Evolutionary conservation across 2,888 invertebrate genomes (phyloP), one percentile per base, ranked within the genome.

Genomic region (Yponomeuta sedellus): DNA sequence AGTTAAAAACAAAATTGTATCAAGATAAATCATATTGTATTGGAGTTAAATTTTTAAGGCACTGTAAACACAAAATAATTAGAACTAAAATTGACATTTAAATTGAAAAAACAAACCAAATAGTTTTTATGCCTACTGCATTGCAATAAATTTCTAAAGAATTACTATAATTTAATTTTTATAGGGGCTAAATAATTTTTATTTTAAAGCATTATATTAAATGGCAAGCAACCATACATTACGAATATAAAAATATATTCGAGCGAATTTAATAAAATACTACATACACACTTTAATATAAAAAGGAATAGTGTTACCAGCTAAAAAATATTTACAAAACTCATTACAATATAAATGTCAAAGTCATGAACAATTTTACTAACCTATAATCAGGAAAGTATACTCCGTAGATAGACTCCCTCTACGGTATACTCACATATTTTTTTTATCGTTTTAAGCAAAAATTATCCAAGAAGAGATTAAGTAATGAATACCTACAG

Each of bases 201-300:
- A n/a, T n/a, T 68, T 74, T 75, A 74, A 79, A 79, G 72, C 74
- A 67, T 73, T 71, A 67, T 20, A 44, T 20, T 56, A 75, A 79
- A 83, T 82, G 86, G 86, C 86, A 86, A 86, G 86, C 76, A 68
- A 73, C 73, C 74, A 74, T 34, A 57, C 34, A 64, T 52, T 52
- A 52, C 44, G 44, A 64, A 64, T 56, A 64, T 10, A 22, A 63
- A 52, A 44, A 5, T 11, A 28, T 64, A 57, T 64, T 64, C 64
- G 64, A 64, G 64, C 4, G 44, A 52, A 8, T 28, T 56, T 25
- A 63, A 66, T 66, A 65, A 66, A 62, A 65, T 65, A 66, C 40
- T 61, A 64, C 69, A 69, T 61, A 64, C 69, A 69, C 67, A 69
- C 66, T 3, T 34, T 69, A 65, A 70, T 66, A 69, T 65, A 64